phyloP scores from a whole-genome alignment of 2,113 vertebrate genomes.

The Azemiops feae region DNA sequence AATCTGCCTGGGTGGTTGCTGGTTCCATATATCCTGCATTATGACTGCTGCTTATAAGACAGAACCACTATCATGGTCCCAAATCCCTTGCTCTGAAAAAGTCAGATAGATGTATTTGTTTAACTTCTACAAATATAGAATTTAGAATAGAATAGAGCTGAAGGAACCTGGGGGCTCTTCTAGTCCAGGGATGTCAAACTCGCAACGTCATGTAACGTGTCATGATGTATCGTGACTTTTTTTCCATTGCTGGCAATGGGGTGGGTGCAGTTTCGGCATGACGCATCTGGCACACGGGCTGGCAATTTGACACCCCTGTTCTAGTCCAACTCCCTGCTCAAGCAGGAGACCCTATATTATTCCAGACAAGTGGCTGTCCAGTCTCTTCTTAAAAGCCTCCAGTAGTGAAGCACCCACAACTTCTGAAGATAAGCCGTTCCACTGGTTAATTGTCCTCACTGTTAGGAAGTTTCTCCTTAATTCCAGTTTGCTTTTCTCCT shows the following conservation, averaged over 20 bases:
- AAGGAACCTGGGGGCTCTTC: background rate
- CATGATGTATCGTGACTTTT: too few relatives aligned
- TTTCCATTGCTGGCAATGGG: too few relatives aligned
- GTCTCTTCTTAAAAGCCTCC: background rate
- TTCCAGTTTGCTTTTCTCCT: background rate
- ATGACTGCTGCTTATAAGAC: background rate
- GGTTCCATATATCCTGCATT: background rate
- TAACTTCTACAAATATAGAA: background rate
- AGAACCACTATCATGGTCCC: background rate
- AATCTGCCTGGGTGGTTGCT: background rate
- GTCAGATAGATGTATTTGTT: too few relatives aligned
- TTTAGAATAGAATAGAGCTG: background rate
- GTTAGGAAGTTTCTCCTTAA: background rate
- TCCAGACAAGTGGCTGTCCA: background rate
- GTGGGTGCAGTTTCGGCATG: too few relatives aligned
- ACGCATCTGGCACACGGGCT: too few relatives aligned
- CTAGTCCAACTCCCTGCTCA: background rate
- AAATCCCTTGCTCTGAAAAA: background rate
- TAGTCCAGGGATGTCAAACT: background rate
- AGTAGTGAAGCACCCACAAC: background rate
- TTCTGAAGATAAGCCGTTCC: background rate
- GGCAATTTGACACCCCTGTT: background rate
- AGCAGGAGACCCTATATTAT: background rate
- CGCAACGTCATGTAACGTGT: too few relatives aligned
- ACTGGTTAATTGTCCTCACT: background rate